These are phyloP conservation scores for Zosterops japonicus DNA, from an alignment of 2,113 vertebrate species.

Conservation along the genomic window DNA sequence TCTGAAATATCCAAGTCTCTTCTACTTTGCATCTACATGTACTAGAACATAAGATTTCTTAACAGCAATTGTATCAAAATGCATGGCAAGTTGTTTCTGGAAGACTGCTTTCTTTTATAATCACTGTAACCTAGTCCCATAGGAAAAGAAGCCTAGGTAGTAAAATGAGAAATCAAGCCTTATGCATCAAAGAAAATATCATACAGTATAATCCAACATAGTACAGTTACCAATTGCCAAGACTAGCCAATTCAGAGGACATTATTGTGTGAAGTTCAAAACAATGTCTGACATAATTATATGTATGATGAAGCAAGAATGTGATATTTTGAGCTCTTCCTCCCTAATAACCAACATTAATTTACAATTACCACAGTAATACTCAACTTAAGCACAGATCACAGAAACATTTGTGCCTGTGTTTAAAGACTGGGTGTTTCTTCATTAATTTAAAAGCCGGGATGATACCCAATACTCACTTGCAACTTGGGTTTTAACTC, in stretches of 20 bases:
- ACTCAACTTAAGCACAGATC: neutral
- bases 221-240: neutral
- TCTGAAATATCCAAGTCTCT: neutral
- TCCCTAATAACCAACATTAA: constrained; percentile 24
- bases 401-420: neutral
- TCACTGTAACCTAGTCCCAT: neutral
- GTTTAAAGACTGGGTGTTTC: neutral
- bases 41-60: neutral
- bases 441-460: neutral
- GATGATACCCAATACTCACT: neutral
- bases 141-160: neutral
- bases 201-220: neutral
- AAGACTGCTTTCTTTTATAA: neutral
- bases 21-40: neutral
- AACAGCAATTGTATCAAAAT: neutral
- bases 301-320: neutral
- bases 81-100: neutral
- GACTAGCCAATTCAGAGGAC: neutral
- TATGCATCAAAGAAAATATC: neutral
- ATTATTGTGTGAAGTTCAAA: neutral
- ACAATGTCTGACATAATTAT: constrained; percentile 14
- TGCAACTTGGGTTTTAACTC: neutral
- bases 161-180: neutral
- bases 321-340: neutral
- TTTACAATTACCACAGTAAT: neutral